phyloP scores from a whole-genome alignment of 1,140 invertebrate species.

The Scaptomyza hsui region DNA sequence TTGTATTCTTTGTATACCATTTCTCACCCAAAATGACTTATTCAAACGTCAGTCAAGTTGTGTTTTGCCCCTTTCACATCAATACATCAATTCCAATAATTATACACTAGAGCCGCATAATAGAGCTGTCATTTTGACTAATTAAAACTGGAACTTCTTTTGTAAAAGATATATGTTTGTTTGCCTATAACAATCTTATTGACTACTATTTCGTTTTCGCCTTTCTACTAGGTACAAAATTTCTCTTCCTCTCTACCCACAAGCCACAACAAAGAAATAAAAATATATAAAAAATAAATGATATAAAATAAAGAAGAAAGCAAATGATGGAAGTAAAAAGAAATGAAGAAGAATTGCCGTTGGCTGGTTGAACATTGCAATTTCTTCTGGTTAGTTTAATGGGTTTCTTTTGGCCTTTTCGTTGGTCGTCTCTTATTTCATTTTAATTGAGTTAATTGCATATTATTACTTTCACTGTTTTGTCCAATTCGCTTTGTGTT shows the following conservation, averaged over 20 bases:
- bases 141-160: conserved; percentile 39
- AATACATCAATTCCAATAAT: not conserved
- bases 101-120: not conserved
- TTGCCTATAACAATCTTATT: not conserved
- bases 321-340: not conserved
- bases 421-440: conserved; percentile 29
- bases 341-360: conserved; percentile 10
- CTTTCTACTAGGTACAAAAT: conserved; percentile 5
- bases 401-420: conserved; percentile 11
- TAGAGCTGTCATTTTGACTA: conserved; percentile 30
- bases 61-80: not conserved
- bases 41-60: not conserved
- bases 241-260: too few relatives aligned
- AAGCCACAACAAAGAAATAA: not conserved
- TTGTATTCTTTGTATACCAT: too few relatives aligned
- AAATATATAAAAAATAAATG: not conserved
- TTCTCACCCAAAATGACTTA: too few relatives aligned
- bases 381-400: conserved; percentile 5
- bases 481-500: conserved; percentile 31
- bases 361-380: conserved; percentile 7
- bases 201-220: conserved; percentile 7
- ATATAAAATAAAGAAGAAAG: not conserved
- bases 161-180: conserved; percentile 3
- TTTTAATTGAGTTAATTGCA: conserved; percentile 66
- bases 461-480: conserved; percentile 67